Percentiles rank a stretch among this genome's conserved stretches.
These are phyloP conservation scores for Nemopilema nomurai DNA, from an alignment of 30 jellyfish, hydroid and myxozoan species.

Conservation along the genomic window DNA sequence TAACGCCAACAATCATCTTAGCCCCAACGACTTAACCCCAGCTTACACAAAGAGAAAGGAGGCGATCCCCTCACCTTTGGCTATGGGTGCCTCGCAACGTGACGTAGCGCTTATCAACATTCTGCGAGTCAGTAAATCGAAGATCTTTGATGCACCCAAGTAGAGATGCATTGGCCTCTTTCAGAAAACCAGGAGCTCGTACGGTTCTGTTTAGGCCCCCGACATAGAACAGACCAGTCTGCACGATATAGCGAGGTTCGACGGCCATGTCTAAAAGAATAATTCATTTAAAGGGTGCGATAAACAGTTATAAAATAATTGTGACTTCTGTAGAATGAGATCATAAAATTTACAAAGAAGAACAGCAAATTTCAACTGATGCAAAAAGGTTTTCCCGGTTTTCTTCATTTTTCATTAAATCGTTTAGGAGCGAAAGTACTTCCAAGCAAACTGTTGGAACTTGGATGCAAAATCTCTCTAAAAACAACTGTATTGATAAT, in stretches of 20 bases:
- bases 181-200: not conserved
- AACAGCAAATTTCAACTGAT: too few species aligned
- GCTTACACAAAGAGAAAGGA: too few species aligned
- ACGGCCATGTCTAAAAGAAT: constrained; percentile 33
- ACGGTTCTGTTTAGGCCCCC: constrained; percentile 51
- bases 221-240: constrained; percentile 51
- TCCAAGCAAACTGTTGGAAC: too few species aligned
- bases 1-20: too few species aligned
- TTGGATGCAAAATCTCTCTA: too few species aligned
- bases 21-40: too few species aligned
- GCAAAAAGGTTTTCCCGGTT: too few species aligned
- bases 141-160: constrained; percentile 65
- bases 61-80: constrained; percentile 33
- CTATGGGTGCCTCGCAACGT: constrained; percentile 15
- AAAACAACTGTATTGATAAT: too few species aligned
- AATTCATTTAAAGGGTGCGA: not conserved
- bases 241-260: constrained; percentile 63
- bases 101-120: constrained; percentile 6
- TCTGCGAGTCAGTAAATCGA: constrained; percentile 44
- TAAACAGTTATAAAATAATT: not conserved
- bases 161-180: not conserved
- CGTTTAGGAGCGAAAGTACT: too few species aligned
- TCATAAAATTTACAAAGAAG: too few species aligned
- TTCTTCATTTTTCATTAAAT: too few species aligned
- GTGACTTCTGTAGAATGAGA: too few species aligned